Evolutionary conservation across 2,113 vertebrate genomes (phyloP).

Genomic region (Entelurus aequoreus): DNA sequence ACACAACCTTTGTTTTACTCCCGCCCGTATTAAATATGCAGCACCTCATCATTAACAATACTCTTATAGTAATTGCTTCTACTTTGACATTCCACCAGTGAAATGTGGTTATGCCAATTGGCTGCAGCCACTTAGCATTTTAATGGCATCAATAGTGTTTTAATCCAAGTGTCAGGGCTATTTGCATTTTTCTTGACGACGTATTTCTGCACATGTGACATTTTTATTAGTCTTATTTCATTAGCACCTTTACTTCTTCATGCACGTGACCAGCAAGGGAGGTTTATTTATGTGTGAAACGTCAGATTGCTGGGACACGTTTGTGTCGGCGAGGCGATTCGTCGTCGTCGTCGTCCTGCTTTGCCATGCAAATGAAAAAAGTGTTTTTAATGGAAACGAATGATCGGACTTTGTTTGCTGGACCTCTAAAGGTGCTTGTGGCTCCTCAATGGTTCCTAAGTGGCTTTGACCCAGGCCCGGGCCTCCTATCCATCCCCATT

Average conservation of each 20-base stretch:
- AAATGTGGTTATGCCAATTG: conserved; percentile 72
- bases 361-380: conserved; percentile 61
- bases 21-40: conserved; percentile 64
- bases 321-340: conserved; percentile 49
- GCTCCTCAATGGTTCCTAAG: conserved; percentile 72
- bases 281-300: conserved; percentile 62
- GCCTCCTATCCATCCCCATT: conserved; percentile 80
- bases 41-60: conserved; percentile 64
- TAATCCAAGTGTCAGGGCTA: conserved; percentile 64
- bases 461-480: conserved; percentile 69
- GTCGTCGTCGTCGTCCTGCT: conserved; percentile 61
- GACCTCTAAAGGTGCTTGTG: conserved; percentile 51
- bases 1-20: conserved; percentile 65
- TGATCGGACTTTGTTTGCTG: conserved; percentile 47
- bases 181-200: conserved; percentile 54
- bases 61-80: conserved; percentile 69
- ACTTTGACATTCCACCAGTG: conserved; percentile 65
- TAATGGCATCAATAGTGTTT: conserved; percentile 70
- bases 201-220: conserved; percentile 54
- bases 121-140: conserved; percentile 67
- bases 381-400: conserved; percentile 72
- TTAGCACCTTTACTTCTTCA: conserved; percentile 54
- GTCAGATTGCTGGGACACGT: conserved; percentile 43
- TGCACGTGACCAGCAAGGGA: conserved; percentile 50
- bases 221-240: conserved; percentile 65